Conservation (phyloP, 1,140 invertebrate genomes). For the Hyles euphorbiae region DNA sequence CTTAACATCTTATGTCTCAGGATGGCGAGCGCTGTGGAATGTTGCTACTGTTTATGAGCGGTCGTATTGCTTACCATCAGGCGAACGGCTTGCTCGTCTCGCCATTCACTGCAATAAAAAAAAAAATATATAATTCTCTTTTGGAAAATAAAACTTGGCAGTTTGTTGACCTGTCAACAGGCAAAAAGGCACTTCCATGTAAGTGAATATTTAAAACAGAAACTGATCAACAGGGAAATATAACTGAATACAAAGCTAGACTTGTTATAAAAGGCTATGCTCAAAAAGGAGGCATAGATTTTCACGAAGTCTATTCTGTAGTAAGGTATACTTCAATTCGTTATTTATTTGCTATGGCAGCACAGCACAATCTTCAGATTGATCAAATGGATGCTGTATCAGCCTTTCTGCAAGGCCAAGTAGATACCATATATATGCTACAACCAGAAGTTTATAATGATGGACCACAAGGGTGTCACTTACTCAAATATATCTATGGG, state of each 20-base stretch:
- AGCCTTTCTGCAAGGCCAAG: conserved; percentile 44
- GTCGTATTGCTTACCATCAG: too few species aligned
- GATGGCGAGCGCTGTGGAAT: too few species aligned
- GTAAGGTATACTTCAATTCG: conserved; percentile 26
- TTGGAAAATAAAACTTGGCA: conserved; percentile 51
- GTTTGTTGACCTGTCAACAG: conserved; percentile 35
- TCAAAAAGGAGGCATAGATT: conserved; percentile 35
- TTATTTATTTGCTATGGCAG: conserved; percentile 33
- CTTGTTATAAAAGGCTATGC: conserved; percentile 37
- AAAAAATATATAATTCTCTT: too few species aligned
- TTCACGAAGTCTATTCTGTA: conserved; percentile 38
- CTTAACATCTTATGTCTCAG: too few species aligned
- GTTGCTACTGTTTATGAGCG: too few species aligned
- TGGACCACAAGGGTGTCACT: conserved; percentile 15
- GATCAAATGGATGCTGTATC: conserved; percentile 38
- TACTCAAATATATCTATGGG: conserved; percentile 27
- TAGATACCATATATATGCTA: conserved; percentile 56
- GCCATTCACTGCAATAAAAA: too few species aligned
- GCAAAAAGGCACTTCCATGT: conserved; percentile 16
- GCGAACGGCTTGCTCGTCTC: too few species aligned
- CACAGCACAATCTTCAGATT: conserved; percentile 28
- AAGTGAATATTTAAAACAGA: conserved; percentile 62
- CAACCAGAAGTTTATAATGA: conserved; percentile 21
- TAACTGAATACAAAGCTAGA: conserved; percentile 38
- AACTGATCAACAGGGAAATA: conserved; percentile 36